Percentiles rank a stretch among this genome's conserved stretches.
phyloP scores from a whole-genome alignment of 1,140 invertebrate genomes.

The Cherax destructor region DNA sequence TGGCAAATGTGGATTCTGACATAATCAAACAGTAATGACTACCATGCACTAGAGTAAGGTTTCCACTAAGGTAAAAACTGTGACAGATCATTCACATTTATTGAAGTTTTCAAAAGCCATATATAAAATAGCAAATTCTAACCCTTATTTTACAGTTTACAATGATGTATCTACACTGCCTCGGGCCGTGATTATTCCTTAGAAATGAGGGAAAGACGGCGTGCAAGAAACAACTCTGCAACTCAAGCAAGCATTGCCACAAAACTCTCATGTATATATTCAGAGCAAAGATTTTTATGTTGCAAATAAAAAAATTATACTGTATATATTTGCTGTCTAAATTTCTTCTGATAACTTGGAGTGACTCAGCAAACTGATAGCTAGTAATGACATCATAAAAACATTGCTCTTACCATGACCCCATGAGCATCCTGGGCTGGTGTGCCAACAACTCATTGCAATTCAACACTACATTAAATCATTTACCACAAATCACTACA shows the following conservation, averaged over 20 bases:
- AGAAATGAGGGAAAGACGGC: conserved; percentile 36
- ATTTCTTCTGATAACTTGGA: background rate
- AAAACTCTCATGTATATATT: conserved; percentile 44
- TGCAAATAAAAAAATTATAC: conserved; percentile 1
- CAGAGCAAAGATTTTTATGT: conserved; percentile 20
- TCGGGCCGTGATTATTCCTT: conserved; percentile 61
- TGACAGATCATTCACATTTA: conserved; percentile 66
- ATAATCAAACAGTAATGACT: conserved; percentile 12
- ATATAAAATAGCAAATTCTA: conserved; percentile 70
- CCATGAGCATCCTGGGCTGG: conserved; percentile 18
- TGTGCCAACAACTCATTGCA: conserved; percentile 32
- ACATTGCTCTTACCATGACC: background rate
- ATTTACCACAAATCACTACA: conserved; percentile 8
- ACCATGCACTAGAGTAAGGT: conserved; percentile 8
- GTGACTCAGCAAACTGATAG: background rate
- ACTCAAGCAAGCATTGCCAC: conserved; percentile 57
- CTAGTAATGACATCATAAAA: conserved; percentile 15
- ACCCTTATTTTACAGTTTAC: conserved; percentile 60
- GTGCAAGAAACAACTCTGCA: conserved; percentile 65
- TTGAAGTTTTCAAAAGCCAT: conserved; percentile 67
- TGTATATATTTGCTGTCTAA: background rate
- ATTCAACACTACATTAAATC: conserved; percentile 20
- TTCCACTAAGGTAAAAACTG: conserved; percentile 56
- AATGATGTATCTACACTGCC: conserved; percentile 65
- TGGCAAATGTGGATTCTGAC: background rate